A percentile compares a stretch with the other conserved stretches of the same genome.
Conservation (phyloP, 2,888 invertebrate species). For the Margaritifera margaritifera region DNA sequence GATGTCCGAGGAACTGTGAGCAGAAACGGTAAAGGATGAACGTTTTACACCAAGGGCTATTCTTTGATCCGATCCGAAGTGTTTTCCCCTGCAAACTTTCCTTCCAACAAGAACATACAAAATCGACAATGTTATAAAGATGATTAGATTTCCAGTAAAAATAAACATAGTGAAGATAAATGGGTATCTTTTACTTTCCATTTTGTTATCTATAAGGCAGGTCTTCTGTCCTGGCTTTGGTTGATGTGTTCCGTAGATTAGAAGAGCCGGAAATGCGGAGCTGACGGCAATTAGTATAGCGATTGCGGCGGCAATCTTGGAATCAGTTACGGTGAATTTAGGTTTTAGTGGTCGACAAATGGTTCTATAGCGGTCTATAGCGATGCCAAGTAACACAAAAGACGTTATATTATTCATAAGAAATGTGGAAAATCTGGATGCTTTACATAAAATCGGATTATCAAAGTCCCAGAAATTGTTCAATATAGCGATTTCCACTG, state of each 20-base stretch:
- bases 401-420: constrained; percentile 50
- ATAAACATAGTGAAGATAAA: constrained; percentile 40
- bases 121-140: constrained; percentile 33
- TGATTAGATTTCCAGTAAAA: constrained; percentile 25
- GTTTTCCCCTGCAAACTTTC: constrained; percentile 21
- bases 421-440: constrained; percentile 45
- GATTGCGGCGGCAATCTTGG: constrained; percentile 37
- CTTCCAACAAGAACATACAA: constrained; percentile 43
- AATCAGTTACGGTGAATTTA: constrained; percentile 40
- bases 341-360: constrained; percentile 43
- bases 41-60: not conserved
- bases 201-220: constrained; percentile 40
- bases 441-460: constrained; percentile 42
- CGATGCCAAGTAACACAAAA: constrained; percentile 46
- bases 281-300: constrained; percentile 32
- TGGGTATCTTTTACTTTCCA: constrained; percentile 28
- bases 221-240: constrained; percentile 30
- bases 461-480: constrained; percentile 43
- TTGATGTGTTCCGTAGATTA: constrained; percentile 48
- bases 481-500: constrained; percentile 41
- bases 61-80: constrained; percentile 3
- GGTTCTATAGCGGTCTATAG: constrained; percentile 48
- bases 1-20: no score
- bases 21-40: no score
- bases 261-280: constrained; percentile 45